Conservation (phyloP, 2,113 vertebrate genomes). For the Hypocryptadius cinnamomeus region DNA sequence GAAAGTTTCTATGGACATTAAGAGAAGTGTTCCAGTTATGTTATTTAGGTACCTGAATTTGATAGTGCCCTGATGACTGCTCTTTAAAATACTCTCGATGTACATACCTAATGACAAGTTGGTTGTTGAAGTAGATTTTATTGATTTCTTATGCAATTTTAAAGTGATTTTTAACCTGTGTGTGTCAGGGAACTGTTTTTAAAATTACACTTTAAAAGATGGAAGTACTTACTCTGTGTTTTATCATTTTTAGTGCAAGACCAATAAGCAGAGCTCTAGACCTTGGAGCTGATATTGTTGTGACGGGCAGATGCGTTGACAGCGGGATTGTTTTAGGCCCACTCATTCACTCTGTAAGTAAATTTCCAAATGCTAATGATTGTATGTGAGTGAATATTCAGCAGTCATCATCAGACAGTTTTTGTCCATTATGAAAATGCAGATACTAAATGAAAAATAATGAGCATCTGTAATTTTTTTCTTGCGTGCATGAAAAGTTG, state of each 20-base stretch:
- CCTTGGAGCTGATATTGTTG: constrained; percentile 80
- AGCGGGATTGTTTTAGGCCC: constrained; percentile 82
- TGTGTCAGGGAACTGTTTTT: not conserved
- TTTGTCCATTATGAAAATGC: not conserved
- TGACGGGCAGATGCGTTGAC: constrained; percentile 83
- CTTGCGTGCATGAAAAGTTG: not conserved
- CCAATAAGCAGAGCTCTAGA: constrained; percentile 83
- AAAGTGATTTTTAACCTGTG: not conserved
- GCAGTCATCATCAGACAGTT: not conserved
- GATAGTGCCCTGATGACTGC: not conserved
- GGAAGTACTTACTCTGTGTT: not conserved
- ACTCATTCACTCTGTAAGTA: constrained; percentile 81
- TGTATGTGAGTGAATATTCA: not conserved
- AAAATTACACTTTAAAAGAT: not conserved
- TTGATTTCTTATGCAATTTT: not conserved
- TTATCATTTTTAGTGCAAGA: constrained; percentile 61
- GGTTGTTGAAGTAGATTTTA: not conserved
- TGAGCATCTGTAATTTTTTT: not conserved
- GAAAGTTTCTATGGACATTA: not conserved
- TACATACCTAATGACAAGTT: not conserved
- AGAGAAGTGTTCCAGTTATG: not conserved
- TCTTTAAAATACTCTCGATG: not conserved
- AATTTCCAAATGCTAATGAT: not conserved
- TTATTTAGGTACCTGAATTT: not conserved
- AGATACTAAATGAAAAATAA: not conserved